Evolutionary conservation across 2,888 invertebrate genomes (phyloP).

Genomic region (Hydriomena furcata): DNA sequence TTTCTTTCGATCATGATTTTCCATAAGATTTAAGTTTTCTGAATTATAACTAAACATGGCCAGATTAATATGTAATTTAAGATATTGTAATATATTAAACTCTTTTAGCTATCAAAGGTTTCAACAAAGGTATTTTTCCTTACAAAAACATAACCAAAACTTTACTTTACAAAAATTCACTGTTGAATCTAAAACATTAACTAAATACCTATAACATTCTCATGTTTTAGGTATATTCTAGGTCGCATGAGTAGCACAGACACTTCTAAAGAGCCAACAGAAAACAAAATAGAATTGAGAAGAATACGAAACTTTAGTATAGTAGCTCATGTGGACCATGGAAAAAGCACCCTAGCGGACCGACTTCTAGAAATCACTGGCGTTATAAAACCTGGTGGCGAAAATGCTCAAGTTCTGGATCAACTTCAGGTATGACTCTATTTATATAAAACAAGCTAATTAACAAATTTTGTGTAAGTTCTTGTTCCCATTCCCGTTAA

Average conservation of each 20-base stretch:
- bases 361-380: conserved; percentile 96
- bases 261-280: conserved; percentile 37
- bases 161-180: too few species aligned
- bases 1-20: not conserved
- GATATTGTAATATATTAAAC: conserved; percentile 22
- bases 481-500: too few species aligned
- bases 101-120: conserved; percentile 18
- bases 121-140: conserved; percentile 31
- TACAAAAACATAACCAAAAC: conserved; percentile 19
- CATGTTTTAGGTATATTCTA: conserved; percentile 24
- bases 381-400: conserved; percentile 86
- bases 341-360: conserved; percentile 98
- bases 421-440: conserved; percentile 83
- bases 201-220: too few species aligned
- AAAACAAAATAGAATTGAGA: conserved; percentile 51
- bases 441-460: too few species aligned
- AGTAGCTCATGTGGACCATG: conserved; percentile 99
- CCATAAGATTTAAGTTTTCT: too few species aligned
- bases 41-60: conserved; percentile 23
- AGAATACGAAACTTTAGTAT: conserved; percentile 96
- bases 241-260: conserved; percentile 53
- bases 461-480: too few species aligned
- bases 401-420: conserved; percentile 89
- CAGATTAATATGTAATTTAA: conserved; percentile 15
- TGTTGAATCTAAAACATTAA: too few species aligned